Evolutionary conservation across 2,113 vertebrate genomes (phyloP).

Genomic region (Tricholaema leucomelas): DNA sequence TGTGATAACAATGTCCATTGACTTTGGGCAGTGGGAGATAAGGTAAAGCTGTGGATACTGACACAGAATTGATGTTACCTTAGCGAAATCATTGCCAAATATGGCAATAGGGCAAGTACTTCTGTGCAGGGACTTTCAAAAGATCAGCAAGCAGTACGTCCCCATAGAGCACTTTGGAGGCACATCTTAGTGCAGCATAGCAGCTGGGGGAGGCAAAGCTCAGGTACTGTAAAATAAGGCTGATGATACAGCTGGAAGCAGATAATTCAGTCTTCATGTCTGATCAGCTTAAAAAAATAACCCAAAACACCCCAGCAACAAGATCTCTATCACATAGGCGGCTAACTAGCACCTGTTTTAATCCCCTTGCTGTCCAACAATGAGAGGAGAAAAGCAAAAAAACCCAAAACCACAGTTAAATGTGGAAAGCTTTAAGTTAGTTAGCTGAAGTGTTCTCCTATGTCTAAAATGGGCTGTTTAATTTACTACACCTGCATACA

Average conservation of each 20-base stretch:
- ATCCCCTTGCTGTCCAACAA: background rate
- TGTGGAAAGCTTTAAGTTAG: background rate
- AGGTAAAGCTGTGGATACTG: background rate
- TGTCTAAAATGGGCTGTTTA: background rate
- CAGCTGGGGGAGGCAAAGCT: background rate
- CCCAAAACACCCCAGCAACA: background rate
- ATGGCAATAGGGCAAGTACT: accelerated
- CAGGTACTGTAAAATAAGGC: background rate
- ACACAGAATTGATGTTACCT: background rate
- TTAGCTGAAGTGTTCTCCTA: background rate
- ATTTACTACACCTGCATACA: background rate
- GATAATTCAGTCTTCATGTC: background rate
- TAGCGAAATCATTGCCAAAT: background rate
- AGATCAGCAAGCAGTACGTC: background rate
- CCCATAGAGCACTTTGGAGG: background rate
- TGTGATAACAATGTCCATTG: background rate
- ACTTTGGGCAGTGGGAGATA: no score
- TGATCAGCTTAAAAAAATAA: background rate
- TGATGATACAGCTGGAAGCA: background rate
- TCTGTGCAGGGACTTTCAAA: background rate
- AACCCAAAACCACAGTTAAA: background rate
- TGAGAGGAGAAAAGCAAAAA: background rate
- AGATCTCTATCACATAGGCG: background rate
- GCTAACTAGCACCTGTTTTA: background rate
- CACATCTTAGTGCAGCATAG: background rate